Evolutionary conservation across 2,797 vertebrate species (phyloP).

Genomic region (Alosa sapidissima): DNA sequence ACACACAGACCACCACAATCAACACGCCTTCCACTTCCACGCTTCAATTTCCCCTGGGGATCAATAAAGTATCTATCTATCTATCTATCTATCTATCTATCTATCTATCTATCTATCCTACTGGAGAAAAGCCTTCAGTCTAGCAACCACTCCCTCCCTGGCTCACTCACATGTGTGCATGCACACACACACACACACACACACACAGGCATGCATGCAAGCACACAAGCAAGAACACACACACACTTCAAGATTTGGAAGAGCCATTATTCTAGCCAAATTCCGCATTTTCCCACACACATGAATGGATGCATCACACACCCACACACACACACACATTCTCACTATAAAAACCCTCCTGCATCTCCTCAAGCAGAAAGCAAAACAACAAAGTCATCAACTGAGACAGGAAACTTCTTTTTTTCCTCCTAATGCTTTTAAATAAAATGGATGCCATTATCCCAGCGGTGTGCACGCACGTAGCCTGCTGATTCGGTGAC

Average conservation of each 20-base stretch:
- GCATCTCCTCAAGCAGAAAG: background rate
- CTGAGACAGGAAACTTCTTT: conserved; percentile 2
- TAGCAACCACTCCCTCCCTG: conserved; percentile 31
- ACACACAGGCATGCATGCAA: background rate
- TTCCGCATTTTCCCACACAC: background rate
- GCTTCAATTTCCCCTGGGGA: too few species aligned
- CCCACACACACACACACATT: background rate
- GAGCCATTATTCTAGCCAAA: background rate
- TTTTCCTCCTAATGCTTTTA: conserved; percentile 17
- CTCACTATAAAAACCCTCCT: background rate
- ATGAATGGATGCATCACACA: background rate
- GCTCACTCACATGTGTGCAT: background rate
- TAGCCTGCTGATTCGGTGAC: conserved; percentile 68
- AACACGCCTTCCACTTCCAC: too few species aligned
- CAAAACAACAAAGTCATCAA: conserved; percentile 19
- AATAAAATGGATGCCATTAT: conserved; percentile 59
- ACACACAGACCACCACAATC: background rate
- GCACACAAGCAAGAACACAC: background rate
- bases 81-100: too few species aligned
- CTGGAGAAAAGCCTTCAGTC: conserved; percentile 1
- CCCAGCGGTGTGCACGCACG: conserved; percentile 68
- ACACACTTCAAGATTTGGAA: background rate
- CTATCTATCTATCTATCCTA: too few species aligned
- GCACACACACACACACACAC: conserved; percentile 30
- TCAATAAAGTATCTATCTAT: too few species aligned